phyloP scores from a whole-genome alignment of 2,113 vertebrate genomes.

The Anarrhichthys ocellatus region DNA sequence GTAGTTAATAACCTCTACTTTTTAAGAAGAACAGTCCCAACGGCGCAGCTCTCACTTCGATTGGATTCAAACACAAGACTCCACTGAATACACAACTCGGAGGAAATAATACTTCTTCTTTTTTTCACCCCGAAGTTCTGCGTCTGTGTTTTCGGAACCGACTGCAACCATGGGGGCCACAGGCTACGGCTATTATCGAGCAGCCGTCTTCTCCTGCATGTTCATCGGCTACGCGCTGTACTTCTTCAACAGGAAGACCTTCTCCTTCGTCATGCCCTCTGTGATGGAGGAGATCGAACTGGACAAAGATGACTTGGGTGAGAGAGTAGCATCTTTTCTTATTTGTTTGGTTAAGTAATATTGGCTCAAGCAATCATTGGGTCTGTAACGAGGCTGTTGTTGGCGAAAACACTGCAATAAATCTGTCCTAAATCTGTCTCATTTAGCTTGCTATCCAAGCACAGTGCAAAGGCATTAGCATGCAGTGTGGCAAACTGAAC shows the following conservation, averaged over 20 bases:
- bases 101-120: not conserved
- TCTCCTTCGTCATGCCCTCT: conserved; percentile 96
- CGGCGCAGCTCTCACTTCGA: not conserved
- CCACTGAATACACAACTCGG: not conserved
- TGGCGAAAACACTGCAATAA: not conserved
- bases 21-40: not conserved
- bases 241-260: conserved; percentile 98
- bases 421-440: not conserved
- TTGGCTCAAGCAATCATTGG: not conserved
- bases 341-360: not conserved
- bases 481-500: not conserved
- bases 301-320: conserved; percentile 96
- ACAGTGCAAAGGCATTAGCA: not conserved
- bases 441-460: not conserved
- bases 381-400: not conserved
- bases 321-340: conserved; percentile 53
- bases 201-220: conserved; percentile 91
- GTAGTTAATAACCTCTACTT: not conserved
- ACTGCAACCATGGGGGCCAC: conserved; percentile 81
- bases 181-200: conserved; percentile 88
- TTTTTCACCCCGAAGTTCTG: not conserved
- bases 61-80: conserved; percentile 12
- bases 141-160: not conserved
- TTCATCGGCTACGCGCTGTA: conserved; percentile 94
- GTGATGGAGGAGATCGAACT: conserved; percentile 93